phyloP scores from a whole-genome alignment of 2,797 vertebrate species.

The Labeo calbasu region DNA sequence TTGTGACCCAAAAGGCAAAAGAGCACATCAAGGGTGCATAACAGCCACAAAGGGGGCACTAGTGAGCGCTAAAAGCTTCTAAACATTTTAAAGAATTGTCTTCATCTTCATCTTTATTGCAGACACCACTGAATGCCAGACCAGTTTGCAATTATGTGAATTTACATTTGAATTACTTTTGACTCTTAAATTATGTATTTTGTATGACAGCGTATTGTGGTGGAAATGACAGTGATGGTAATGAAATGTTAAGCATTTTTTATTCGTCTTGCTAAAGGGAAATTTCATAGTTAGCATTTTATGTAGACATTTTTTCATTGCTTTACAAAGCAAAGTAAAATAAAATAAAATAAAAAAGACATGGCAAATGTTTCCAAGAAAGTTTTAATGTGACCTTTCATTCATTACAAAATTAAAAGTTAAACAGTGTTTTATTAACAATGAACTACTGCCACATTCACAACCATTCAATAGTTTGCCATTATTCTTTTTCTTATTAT shows the following conservation, averaged over 20 bases:
- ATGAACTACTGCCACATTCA: too few relatives aligned
- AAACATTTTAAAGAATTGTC: not conserved
- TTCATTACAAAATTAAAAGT: too few relatives aligned
- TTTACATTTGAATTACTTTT: not conserved
- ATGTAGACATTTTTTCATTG: not conserved
- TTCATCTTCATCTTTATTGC: not conserved
- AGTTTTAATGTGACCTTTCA: too few relatives aligned
- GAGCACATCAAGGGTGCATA: not conserved
- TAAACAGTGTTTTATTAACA: too few relatives aligned
- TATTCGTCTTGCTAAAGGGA: not conserved
- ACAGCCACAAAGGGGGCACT: not conserved
- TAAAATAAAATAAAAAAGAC: too few relatives aligned
- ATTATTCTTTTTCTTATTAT: too few relatives aligned
- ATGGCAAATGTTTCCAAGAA: too few relatives aligned
- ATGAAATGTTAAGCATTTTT: not conserved
- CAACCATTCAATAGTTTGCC: too few relatives aligned
- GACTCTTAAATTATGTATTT: not conserved
- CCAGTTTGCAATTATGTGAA: not conserved
- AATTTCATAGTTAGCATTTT: not conserved
- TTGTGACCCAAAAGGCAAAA: not conserved
- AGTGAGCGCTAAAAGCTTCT: not conserved
- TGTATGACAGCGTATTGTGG: not conserved
- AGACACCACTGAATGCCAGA: not conserved
- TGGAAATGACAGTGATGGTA: not conserved
- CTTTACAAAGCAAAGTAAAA: too few relatives aligned